phyloP scores from a whole-genome alignment of 2,113 vertebrate genomes.

The Oreochromis tanganicae region DNA sequence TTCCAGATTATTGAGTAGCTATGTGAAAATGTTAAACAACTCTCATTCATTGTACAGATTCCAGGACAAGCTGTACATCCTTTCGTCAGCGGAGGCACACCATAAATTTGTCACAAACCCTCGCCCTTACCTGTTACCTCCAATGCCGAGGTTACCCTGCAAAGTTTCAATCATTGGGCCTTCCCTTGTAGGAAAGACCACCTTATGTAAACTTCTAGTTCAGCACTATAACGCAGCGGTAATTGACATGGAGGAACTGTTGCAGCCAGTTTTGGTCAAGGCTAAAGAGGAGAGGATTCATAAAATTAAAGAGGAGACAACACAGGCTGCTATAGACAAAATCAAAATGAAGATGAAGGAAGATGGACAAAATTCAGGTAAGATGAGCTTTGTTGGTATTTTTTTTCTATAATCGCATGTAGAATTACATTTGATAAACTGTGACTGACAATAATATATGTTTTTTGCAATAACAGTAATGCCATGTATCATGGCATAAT shows the following conservation, averaged over 20 bases:
- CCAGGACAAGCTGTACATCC: constrained; percentile 86
- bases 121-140: constrained; percentile 82
- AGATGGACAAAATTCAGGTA: constrained; percentile 12
- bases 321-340: constrained; percentile 64
- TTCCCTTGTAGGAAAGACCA: constrained; percentile 79
- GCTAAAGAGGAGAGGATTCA: constrained; percentile 53
- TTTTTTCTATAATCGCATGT: not conserved
- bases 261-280: constrained; percentile 54
- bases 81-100: constrained; percentile 80
- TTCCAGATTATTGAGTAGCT: not conserved
- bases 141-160: constrained; percentile 84
- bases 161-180: constrained; percentile 84
- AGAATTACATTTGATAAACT: not conserved
- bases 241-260: constrained; percentile 74
- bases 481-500: not conserved
- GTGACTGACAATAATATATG: not conserved
- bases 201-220: constrained; percentile 77
- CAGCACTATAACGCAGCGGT: constrained; percentile 75
- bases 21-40: not conserved
- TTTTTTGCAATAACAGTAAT: not conserved
- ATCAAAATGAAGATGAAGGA: constrained; percentile 60
- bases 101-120: constrained; percentile 81
- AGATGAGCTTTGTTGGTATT: not conserved
- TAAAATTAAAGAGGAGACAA: constrained; percentile 62
- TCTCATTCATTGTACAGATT: constrained; percentile 72